Conservation (phyloP, 2,113 vertebrate genomes). For the Protobothrops mucrosquamatus region DNA sequence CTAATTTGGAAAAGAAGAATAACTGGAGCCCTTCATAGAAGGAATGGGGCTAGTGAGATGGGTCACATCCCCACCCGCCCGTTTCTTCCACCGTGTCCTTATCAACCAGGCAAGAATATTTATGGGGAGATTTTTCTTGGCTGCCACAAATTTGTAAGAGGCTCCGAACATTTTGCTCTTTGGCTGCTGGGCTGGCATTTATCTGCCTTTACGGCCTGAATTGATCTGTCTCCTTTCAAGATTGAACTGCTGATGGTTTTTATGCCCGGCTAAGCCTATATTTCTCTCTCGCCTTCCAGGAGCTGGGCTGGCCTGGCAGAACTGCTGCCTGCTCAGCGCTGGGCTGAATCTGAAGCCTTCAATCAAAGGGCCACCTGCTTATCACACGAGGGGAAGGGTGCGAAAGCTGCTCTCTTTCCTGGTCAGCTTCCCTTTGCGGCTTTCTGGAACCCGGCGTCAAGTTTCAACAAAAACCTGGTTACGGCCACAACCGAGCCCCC, state of each 20-base stretch:
- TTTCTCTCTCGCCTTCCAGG: background rate
- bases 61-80: background rate
- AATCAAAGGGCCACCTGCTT: too few relatives aligned
- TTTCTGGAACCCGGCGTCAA: too few relatives aligned
- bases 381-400: too few relatives aligned
- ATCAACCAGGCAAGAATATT: background rate
- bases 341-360: background rate
- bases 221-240: slow-evolving; percentile 16
- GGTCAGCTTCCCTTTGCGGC: too few relatives aligned
- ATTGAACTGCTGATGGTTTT: background rate
- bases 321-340: background rate
- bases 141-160: slow-evolving; percentile 10
- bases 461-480: too few relatives aligned
- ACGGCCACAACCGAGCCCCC: too few relatives aligned
- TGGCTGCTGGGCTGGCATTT: slow-evolving; percentile 30
- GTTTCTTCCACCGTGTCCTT: background rate
- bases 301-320: background rate
- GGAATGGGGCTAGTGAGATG: background rate
- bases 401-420: too few relatives aligned
- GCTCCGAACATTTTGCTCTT: slow-evolving; percentile 29
- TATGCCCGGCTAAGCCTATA: background rate
- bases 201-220: slow-evolving; percentile 11
- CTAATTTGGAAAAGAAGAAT: background rate
- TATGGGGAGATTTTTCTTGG: background rate
- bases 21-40: background rate